Evolutionary conservation across 2,113 vertebrate species (phyloP), one percentile per base, ranked within the genome.

Genomic region (Oxygymnocypris stewartii): DNA sequence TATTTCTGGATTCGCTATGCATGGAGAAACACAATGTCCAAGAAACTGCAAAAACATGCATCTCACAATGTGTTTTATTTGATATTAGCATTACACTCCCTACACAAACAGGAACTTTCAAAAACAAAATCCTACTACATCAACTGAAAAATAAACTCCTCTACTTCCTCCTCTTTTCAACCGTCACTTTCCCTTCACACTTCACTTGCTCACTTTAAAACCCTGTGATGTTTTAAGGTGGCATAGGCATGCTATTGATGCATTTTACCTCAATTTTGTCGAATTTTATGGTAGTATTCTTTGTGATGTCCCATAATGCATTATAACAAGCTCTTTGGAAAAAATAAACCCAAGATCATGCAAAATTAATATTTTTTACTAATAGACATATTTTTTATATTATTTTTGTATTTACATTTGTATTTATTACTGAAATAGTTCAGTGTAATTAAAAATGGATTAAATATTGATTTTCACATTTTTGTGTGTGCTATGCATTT

Each of bases 131-230:
- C 44, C 35, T 18, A 42, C 57, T 47, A 57, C 20, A 69, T 20
- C 61, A 76, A 67, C 20, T 67, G 44, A 79, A 69, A 28, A 69
- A 82, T 65, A 67, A 28, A 71, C 31, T n/a, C n/a, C n/a, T n/a
- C n/a, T n/a, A n/a, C n/a, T 73, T 71, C 85, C 77, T 54, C 28
- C 31, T 86, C 40, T 51, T 71, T 23, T 83, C 14, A 81, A 65
- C 59, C 4, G 40, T 80, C 57, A 10, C 79, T 28, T 31, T 81
- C 14, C 40, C 59, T 47, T 16, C 79, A 81, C 79, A 65, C 59
- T 47, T 63, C 37, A 79, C 5, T 25, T 44, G 23, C 13, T 65
- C 37, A 20, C 40, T 65, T 65, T 25, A 25, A 44, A 44, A 75
- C 11, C 20, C 13, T 13, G 4, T n/a, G 51, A 20, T 6, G 6